A percentile compares a stretch with the other conserved stretches of the same genome.
phyloP scores from a whole-genome alignment of 1,140 invertebrate species.

The Hormaphis cornu region DNA sequence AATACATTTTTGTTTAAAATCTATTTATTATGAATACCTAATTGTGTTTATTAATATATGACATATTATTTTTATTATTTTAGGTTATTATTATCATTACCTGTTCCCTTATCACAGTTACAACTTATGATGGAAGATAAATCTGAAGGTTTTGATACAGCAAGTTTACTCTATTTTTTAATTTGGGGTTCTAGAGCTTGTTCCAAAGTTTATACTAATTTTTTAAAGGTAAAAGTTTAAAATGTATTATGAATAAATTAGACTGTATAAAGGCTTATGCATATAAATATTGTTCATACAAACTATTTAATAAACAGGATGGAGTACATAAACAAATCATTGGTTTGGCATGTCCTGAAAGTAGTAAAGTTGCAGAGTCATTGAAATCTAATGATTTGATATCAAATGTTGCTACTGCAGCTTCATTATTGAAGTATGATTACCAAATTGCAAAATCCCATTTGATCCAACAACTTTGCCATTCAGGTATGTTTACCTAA shows the following conservation, averaged over 20 bases:
- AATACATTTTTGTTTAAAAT: constrained; percentile 14
- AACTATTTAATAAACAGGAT: constrained; percentile 4
- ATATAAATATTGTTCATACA: background rate
- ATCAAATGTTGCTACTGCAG: background rate
- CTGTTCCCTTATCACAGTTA: constrained; percentile 44
- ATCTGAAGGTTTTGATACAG: constrained; percentile 36
- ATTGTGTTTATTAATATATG: constrained; percentile 1
- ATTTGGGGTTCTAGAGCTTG: constrained; percentile 63
- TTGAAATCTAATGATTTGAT: background rate
- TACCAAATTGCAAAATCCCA: constrained; percentile 2
- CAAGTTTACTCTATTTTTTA: constrained; percentile 58
- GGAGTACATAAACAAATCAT: background rate
- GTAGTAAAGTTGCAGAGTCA: background rate
- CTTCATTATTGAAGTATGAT: background rate
- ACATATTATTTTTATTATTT: constrained; percentile 38
- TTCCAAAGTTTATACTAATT: constrained; percentile 62
- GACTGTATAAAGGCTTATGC: background rate
- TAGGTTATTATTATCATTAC: constrained; percentile 64
- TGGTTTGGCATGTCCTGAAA: background rate
- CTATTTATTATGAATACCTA: background rate
- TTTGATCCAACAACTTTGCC: constrained; percentile 9
- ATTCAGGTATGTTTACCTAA: background rate
- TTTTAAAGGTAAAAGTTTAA: constrained; percentile 51
- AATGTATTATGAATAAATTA: background rate
- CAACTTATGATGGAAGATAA: constrained; percentile 5